Percentiles rank a stretch among this genome's conserved stretches.
These are phyloP conservation scores for Capitella teleta DNA, from an alignment of 1,140 invertebrate species.

Conservation along the genomic window DNA sequence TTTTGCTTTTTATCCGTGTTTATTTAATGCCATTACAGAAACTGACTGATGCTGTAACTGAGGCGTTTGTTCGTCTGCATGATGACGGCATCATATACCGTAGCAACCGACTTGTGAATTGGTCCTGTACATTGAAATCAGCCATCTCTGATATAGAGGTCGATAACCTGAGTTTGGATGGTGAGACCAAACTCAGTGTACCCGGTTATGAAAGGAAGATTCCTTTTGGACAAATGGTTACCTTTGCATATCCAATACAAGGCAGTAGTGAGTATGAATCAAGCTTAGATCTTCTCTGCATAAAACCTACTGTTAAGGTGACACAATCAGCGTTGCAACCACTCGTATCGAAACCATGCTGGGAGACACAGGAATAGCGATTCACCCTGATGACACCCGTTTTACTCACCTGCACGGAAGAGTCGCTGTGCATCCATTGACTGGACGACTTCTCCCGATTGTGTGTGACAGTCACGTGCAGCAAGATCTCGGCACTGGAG, in stretches of 20 bases:
- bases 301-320: conserved; percentile 47
- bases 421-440: conserved; percentile 47
- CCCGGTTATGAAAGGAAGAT: conserved; percentile 12
- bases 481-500: conserved; percentile 77
- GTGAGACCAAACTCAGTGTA: conserved; percentile 5
- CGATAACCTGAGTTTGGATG: conserved; percentile 6
- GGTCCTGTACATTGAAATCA: conserved; percentile 91
- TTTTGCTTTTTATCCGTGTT: background rate
- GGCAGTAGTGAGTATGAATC: background rate
- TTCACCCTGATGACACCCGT: conserved; percentile 76
- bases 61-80: conserved; percentile 88
- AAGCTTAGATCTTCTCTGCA: background rate
- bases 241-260: conserved; percentile 9
- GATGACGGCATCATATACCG: conserved; percentile 85
- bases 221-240: conserved; percentile 6
- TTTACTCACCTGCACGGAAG: conserved; percentile 66
- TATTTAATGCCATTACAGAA: conserved; percentile 38
- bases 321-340: conserved; percentile 85
- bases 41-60: conserved; percentile 62
- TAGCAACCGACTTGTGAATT: conserved; percentile 85
- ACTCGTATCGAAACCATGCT: conserved; percentile 97
- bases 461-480: conserved; percentile 87
- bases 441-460: conserved; percentile 68
- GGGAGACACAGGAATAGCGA: conserved; percentile 93
- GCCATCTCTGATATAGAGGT: conserved; percentile 95